phyloP scores from a whole-genome alignment of 30 jellyfish, hydroid and myxozoan genomes.

The Mastigias papua region DNA sequence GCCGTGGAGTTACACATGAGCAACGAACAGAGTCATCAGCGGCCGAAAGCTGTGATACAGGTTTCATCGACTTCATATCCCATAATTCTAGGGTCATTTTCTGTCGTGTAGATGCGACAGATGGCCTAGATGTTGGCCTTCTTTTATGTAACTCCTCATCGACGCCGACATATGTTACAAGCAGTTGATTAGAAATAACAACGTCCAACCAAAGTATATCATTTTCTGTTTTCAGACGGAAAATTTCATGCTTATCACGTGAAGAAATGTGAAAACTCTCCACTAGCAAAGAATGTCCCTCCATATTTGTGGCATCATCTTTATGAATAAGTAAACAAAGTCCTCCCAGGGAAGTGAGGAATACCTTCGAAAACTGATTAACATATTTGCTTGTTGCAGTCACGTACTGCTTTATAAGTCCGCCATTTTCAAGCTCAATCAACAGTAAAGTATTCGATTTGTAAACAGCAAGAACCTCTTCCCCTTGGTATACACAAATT shows the following conservation, averaged over 20 bases:
- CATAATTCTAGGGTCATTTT: conserved; percentile 70
- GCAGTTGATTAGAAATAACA: conserved; percentile 22
- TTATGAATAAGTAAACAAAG: conserved; percentile 51
- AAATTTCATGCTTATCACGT: conserved; percentile 9
- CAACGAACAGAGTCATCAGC: conserved; percentile 57
- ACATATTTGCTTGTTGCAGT: conserved; percentile 18
- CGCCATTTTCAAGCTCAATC: conserved; percentile 51
- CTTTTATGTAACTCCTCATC: conserved; percentile 39
- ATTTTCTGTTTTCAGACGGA: conserved; percentile 26
- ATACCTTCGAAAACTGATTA: conserved; percentile 15
- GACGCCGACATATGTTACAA: conserved; percentile 44
- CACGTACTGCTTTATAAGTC: conserved; percentile 21
- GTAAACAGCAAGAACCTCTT: conserved; percentile 52
- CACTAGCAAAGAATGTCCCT: conserved; percentile 6
- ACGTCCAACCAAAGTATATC: conserved; percentile 61
- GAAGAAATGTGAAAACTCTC: conserved; percentile 34
- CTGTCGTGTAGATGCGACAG: conserved; percentile 70
- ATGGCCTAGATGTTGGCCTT: conserved; percentile 63
- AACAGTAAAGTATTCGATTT: conserved; percentile 15
- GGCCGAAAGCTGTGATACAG: conserved; percentile 16
- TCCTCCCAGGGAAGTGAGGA: conserved; percentile 41
- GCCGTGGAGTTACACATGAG: conserved; percentile 60
- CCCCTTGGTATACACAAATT: conserved; percentile 8
- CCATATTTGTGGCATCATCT: conserved; percentile 6
- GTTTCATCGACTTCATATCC: conserved; percentile 58